Base-by-base conservation (phyloP, 2,888 invertebrate species). In the Pyrocoelia pectoralis region DNA sequence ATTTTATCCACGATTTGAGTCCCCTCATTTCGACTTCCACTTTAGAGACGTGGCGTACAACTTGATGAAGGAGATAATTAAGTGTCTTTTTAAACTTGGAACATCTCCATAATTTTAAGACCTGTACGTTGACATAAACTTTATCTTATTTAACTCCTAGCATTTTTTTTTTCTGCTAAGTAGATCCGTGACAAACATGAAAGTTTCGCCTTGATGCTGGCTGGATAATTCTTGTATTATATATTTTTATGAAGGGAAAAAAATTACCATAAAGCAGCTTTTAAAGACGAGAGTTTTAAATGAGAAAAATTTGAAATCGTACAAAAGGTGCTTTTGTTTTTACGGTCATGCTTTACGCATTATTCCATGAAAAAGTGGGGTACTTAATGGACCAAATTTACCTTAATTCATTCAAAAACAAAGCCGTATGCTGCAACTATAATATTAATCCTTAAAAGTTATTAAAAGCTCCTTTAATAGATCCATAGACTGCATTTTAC, bases 31-130 rank as follows among this genome's bases (percentile, higher is more conserved):
- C 49, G 56, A 70, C 66, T 66, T 69, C 66, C 59, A 65, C 66
- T 67, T 69, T 68, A 46, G 18, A 55, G 72, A 72, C 73, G 73
- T 73, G 74, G 73, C 69, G 71, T 61, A 67, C 69, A 70, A 72
- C 68, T 72, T 75, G 73, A 74, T 74, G 72, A 74, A 72, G 70
- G 70, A 68, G 72, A 74, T 76, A 73, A 74, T 73, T 74, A 73
- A 72, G 71, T 69, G 68, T 70, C 70, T 61, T 64, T 69, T 68
- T 63, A 57, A 66, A 66, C 62, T 65, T 43, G 63, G n/a, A 66
- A 68, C 69, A 70, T 70, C 70, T 72, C 71, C 69, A 71, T 71
- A 71, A 53, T 57, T 58, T 65, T 59, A 55, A 63, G 59, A 55
- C 55, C 50, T 33, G 33, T 12, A 24, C 40, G 56, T 41, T 18